These are phyloP conservation scores for Bombus balteatus DNA, from an alignment of 1,140 invertebrate species.

Conservation along the genomic window DNA sequence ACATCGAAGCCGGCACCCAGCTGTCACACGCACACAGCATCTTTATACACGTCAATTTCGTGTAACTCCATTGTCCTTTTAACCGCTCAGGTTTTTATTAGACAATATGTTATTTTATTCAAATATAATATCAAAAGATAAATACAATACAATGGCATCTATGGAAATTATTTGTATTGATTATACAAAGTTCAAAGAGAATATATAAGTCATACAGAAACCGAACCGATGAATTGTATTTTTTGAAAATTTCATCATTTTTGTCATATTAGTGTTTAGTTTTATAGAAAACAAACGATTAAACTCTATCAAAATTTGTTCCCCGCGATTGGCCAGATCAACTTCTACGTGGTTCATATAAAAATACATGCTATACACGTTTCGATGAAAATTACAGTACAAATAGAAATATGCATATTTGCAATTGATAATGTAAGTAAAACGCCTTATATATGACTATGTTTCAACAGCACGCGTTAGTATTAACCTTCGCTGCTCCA, in stretches of 20 bases:
- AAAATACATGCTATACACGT: not conserved
- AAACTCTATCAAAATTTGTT: not conserved
- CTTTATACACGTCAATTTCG: not conserved
- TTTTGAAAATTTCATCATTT: not conserved
- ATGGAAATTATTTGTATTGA: not conserved
- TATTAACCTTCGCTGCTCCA: not conserved
- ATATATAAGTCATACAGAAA: not conserved
- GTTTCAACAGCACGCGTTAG: not conserved
- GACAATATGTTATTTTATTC: not conserved
- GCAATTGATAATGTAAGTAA: no score
- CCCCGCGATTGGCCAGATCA: not conserved
- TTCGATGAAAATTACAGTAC: not conserved
- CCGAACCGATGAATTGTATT: not conserved
- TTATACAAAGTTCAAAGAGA: not conserved
- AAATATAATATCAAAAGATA: not conserved
- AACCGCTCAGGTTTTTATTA: not conserved
- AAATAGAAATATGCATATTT: not conserved
- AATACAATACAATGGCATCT: not conserved
- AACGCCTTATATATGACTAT: not conserved
- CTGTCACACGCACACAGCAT: constrained; percentile 3
- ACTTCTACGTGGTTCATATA: not conserved
- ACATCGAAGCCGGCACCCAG: not conserved
- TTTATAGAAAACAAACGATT: not conserved
- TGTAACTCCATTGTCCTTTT: not conserved
- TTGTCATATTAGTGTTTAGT: not conserved